Percentiles rank a stretch among this genome's conserved stretches.
Evolutionary conservation across 2,113 vertebrate species (phyloP).

Genomic region (Rhombomys opimus): DNA sequence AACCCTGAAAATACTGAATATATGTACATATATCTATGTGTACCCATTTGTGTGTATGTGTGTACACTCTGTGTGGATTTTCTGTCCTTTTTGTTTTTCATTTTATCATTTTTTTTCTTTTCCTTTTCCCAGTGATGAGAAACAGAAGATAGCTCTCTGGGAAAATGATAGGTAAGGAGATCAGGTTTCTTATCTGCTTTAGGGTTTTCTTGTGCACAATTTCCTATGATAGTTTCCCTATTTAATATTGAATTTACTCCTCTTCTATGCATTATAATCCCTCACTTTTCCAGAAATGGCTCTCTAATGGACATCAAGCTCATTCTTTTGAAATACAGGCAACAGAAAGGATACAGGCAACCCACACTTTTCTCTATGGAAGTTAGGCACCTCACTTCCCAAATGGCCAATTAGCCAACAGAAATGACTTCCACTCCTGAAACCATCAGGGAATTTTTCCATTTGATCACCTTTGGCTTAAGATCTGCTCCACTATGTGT

Average conservation of each 20-base stretch:
- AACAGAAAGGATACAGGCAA: background rate
- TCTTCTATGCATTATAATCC: no score
- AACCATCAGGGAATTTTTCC: background rate
- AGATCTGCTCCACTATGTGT: background rate
- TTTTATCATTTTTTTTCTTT: background rate
- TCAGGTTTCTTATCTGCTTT: background rate
- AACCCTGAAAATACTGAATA: background rate
- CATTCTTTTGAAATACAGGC: background rate
- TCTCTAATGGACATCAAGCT: background rate
- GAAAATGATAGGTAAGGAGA: background rate
- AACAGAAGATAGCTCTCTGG: background rate
- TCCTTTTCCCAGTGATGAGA: background rate
- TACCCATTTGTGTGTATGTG: no score
- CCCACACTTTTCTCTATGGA: background rate
- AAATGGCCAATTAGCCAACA: background rate
- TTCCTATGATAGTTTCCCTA: background rate
- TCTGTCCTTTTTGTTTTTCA: background rate
- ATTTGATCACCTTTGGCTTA: background rate
- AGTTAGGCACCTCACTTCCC: background rate
- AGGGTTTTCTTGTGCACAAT: background rate
- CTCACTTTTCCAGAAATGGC: background rate
- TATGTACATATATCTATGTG: no score
- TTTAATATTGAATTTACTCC: background rate
- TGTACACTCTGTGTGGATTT: background rate
- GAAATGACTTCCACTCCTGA: background rate